Conservation (phyloP, 2,797 vertebrate genomes). For the Cuniculus paca region DNA sequence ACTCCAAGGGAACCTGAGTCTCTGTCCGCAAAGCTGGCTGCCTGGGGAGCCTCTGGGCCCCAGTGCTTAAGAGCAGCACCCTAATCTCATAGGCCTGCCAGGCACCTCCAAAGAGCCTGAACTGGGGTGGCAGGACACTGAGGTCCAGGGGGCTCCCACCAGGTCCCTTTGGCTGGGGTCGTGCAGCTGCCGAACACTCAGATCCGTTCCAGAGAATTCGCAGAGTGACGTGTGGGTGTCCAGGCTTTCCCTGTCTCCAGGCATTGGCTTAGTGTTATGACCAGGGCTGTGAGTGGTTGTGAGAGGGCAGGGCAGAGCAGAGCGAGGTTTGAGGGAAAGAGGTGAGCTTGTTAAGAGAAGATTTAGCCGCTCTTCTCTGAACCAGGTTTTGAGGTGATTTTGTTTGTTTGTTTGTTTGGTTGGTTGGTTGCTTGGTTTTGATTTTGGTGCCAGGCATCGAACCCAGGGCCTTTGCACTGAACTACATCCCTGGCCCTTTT, state of each 20-base stretch:
- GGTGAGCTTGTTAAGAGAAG: background rate
- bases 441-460: background rate
- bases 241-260: background rate
- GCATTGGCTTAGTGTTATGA: rapidly evolving
- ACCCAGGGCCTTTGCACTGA: background rate
- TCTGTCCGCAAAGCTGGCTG: background rate
- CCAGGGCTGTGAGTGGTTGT: rapidly evolving
- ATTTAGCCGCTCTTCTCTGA: no score
- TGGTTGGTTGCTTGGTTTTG: background rate
- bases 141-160: background rate
- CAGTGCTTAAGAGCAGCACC: rapidly evolving
- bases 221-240: background rate
- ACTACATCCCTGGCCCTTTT: background rate
- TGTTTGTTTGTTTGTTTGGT: background rate
- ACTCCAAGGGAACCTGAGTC: background rate
- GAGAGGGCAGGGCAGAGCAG: background rate
- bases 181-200: background rate
- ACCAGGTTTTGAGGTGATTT: background rate
- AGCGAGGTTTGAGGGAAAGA: background rate
- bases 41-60: background rate
- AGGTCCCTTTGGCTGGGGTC: background rate
- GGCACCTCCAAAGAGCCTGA: background rate
- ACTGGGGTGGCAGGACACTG: background rate
- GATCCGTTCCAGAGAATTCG: background rate
- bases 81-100: background rate